These are phyloP conservation scores for Lomographa bimaculata DNA, from an alignment of 2,888 invertebrate species.

Conservation along the genomic window DNA sequence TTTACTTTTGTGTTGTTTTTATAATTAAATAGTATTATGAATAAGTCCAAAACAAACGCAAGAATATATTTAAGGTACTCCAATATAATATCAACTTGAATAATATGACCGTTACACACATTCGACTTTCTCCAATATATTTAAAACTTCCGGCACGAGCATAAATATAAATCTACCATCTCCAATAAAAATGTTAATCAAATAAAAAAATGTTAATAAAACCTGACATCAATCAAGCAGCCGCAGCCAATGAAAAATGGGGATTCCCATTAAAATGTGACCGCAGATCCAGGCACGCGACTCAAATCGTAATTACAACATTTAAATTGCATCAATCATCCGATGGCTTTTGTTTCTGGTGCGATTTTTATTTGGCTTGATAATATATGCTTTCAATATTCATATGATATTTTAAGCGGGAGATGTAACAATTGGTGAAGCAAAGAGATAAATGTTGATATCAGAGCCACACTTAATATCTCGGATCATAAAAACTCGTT, in stretches of 20 bases:
- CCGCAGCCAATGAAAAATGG: conserved; percentile 65
- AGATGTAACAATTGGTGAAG: conserved; percentile 11
- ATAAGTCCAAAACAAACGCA: too few species aligned
- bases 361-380: not conserved
- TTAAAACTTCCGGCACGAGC: too few species aligned
- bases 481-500: too few species aligned
- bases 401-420: conserved; percentile 14
- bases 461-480: too few species aligned
- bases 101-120: too few species aligned
- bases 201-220: conserved; percentile 71
- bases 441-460: too few species aligned
- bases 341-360: conserved; percentile 22
- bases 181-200: conserved; percentile 25
- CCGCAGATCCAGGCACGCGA: conserved; percentile 54
- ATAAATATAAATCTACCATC: conserved; percentile 7
- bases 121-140: too few species aligned
- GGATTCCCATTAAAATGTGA: conserved; percentile 56
- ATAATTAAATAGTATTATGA: too few species aligned
- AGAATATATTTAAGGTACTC: too few species aligned
- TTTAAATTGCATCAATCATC: conserved; percentile 69
- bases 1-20: too few species aligned
- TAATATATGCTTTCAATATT: not conserved
- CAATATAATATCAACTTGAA: too few species aligned
- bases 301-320: conserved; percentile 61
- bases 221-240: conserved; percentile 67